phyloP scores from a whole-genome alignment of 2,797 vertebrate genomes.

The Enteromius anoplus region DNA sequence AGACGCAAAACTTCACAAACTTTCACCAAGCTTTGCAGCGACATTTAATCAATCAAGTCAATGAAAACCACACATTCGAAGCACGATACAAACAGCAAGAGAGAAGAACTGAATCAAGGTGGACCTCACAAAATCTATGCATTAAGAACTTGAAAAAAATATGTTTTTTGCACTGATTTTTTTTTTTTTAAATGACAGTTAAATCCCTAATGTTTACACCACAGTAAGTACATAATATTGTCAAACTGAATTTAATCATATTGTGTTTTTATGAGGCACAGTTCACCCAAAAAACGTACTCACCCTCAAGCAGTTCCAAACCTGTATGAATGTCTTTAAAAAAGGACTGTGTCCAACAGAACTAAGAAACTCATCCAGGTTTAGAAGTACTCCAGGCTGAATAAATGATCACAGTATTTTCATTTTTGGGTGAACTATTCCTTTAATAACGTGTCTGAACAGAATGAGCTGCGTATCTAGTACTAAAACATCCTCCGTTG shows the following conservation, averaged over 20 bases:
- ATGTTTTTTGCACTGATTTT: background rate
- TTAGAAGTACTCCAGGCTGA: no score
- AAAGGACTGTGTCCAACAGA: no score
- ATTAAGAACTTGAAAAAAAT: background rate
- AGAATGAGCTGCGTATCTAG: background rate
- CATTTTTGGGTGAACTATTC: no score
- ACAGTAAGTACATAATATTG: background rate
- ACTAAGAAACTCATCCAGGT: no score
- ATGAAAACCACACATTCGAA: constrained; percentile 24
- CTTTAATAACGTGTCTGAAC: background rate
- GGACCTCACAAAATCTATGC: background rate
- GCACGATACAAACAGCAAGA: background rate
- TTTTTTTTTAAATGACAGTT: background rate
- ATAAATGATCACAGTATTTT: no score
- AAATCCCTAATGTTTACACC: background rate
- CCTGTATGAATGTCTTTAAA: no score
- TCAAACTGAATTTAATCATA: background rate
- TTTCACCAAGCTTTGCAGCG: background rate
- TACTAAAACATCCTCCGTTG: background rate
- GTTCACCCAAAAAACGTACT: no score
- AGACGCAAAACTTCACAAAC: background rate
- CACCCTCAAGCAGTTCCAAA: no score
- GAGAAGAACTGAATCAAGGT: constrained; percentile 20
- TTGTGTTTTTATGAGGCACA: background rate
- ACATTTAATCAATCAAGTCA: constrained; percentile 6